Conservation (phyloP, 2,113 vertebrate species). For the Uropsilus gracilis region DNA sequence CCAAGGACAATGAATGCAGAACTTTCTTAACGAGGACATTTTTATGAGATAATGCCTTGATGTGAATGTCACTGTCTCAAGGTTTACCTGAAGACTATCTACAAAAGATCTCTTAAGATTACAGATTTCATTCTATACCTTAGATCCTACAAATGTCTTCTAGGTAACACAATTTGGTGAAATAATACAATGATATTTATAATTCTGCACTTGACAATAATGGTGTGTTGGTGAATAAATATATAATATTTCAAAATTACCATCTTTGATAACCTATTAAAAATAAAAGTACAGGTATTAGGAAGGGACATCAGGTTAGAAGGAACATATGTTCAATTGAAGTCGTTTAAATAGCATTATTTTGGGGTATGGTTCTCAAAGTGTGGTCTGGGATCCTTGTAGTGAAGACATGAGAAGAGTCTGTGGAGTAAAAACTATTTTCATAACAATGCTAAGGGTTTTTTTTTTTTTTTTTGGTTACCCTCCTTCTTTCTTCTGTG, state of each 20-base stretch:
- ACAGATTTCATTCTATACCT: neutral
- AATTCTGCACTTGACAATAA: slow-evolving; percentile 13
- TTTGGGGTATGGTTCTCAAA: neutral
- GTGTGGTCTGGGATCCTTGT: neutral
- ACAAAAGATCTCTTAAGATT: neutral
- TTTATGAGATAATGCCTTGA: neutral
- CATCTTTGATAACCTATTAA: neutral
- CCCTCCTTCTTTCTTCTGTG: neutral
- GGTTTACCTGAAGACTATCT: neutral
- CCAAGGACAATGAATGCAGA: neutral
- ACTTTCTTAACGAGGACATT: neutral
- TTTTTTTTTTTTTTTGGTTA: no score
- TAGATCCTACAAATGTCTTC: neutral
- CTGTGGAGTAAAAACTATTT: neutral
- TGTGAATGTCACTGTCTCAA: neutral
- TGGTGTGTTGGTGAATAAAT: neutral
- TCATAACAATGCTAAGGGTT: neutral
- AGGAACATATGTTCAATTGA: neutral
- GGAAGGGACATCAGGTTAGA: neutral
- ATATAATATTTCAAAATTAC: neutral
- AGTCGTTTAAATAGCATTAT: neutral
- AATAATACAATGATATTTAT: neutral
- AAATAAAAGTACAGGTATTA: neutral
- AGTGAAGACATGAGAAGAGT: neutral
- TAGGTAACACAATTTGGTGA: neutral